These are phyloP conservation scores for Halichondria panicea DNA, from an alignment of 37 sponge, comb jelly and placozoan species.

Conservation along the genomic window DNA sequence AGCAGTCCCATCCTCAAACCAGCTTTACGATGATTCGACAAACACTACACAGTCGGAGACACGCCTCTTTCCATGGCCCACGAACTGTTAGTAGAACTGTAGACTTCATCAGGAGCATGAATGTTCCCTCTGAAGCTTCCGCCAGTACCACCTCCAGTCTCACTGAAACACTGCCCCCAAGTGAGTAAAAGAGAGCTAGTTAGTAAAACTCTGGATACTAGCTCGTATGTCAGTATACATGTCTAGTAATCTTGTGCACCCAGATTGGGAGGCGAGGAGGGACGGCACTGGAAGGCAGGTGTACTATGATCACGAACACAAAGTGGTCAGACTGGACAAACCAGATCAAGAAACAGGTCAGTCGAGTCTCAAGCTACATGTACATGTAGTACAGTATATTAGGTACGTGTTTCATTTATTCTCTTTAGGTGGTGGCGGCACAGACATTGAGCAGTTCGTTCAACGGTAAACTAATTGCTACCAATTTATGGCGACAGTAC, in stretches of 20 bases:
- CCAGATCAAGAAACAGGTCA: background rate
- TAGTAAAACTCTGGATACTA: too few relatives aligned
- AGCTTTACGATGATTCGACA: background rate
- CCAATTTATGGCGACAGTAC: too few relatives aligned
- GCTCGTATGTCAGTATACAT: background rate
- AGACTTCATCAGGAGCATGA: background rate
- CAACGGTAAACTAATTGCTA: background rate
- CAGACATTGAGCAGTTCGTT: background rate
- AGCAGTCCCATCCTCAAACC: too few relatives aligned
- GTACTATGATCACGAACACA: conserved; percentile 29
- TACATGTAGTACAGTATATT: background rate
- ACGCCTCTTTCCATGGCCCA: background rate
- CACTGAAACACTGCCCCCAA: background rate
- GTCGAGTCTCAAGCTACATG: background rate
- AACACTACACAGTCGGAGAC: background rate
- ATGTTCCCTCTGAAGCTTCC: background rate
- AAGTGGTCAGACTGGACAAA: conserved; percentile 16
- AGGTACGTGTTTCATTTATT: background rate
- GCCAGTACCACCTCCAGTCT: too few relatives aligned
- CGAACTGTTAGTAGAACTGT: background rate
- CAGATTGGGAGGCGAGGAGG: conserved; percentile 28
- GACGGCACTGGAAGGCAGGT: conserved; percentile 10
- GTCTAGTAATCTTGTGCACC: background rate
- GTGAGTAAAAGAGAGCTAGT: background rate
- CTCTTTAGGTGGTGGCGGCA: background rate